Evolutionary conservation across 2,888 invertebrate species (phyloP).

Genomic region (Adineta ricciae): DNA sequence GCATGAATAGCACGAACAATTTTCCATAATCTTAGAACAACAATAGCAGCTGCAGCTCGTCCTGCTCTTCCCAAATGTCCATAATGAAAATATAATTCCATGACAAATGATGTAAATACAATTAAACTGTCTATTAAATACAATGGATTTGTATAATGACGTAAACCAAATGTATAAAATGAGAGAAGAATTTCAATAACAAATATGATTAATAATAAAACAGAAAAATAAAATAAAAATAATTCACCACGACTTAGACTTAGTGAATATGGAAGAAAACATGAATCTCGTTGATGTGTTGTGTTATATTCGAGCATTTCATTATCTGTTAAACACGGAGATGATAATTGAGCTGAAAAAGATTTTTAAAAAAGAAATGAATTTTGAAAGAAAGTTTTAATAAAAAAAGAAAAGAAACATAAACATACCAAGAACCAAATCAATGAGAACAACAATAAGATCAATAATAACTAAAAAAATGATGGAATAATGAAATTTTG

Average conservation of each 20-base stretch:
- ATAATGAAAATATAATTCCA: not conserved
- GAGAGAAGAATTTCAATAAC: not conserved
- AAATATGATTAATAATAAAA: not conserved
- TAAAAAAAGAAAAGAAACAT: not conserved
- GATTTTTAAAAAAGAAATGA: too few species aligned
- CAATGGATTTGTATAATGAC: not conserved
- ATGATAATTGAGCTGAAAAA: not conserved
- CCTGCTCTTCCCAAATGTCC: not conserved
- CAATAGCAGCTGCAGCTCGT: not conserved
- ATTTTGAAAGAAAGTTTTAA: too few species aligned
- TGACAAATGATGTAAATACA: not conserved
- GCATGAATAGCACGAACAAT: not conserved
- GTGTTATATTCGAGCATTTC: not conserved
- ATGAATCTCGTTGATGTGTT: not conserved
- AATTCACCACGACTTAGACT: not conserved
- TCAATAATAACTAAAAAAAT: not conserved
- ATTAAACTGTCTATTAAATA: not conserved
- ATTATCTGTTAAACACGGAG: not conserved
- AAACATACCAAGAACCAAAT: not conserved
- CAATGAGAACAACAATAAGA: not conserved
- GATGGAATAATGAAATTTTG: not conserved
- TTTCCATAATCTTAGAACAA: not conserved
- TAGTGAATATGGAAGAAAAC: not conserved
- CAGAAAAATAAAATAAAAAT: not conserved
- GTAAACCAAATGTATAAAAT: not conserved